These are phyloP conservation scores for Neocloeon triangulifer DNA, from an alignment of 1,140 invertebrate species.

Conservation along the genomic window DNA sequence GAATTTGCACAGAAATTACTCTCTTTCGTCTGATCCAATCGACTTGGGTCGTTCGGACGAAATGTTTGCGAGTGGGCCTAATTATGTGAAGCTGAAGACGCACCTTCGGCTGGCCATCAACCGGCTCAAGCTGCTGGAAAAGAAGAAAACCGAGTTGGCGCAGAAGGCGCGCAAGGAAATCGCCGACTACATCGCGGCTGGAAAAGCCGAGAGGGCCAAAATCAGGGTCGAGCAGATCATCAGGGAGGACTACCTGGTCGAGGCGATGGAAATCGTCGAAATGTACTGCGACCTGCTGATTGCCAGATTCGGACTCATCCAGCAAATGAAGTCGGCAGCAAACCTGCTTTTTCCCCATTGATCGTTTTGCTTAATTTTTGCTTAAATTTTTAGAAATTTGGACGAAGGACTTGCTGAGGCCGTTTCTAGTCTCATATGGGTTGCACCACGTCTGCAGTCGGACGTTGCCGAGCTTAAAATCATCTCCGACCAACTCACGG, in stretches of 20 bases:
- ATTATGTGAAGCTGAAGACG: conserved; percentile 92
- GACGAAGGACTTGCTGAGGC: conserved; percentile 91
- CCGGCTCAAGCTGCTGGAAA: conserved; percentile 84
- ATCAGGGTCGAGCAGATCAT: conserved; percentile 98
- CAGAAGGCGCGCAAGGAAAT: conserved; percentile 94
- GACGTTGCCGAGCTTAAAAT: conserved; percentile 77
- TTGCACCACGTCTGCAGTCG: conserved; percentile 65
- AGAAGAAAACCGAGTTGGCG: conserved; percentile 94
- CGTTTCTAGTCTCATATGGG: conserved; percentile 92
- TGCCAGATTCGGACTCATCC: conserved; percentile 87
- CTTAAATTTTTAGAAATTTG: conserved; percentile 35
- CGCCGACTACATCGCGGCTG: conserved; percentile 76
- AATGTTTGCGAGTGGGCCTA: conserved; percentile 73
- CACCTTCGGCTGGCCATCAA: conserved; percentile 81
- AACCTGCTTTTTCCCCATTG: not conserved
- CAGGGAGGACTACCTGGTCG: conserved; percentile 95
- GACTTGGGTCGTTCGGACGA: conserved; percentile 1
- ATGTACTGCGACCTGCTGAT: conserved; percentile 98
- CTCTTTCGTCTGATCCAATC: too few relatives aligned
- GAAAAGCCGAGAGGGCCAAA: conserved; percentile 82
- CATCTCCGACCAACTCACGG: conserved; percentile 68
- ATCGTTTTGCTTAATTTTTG: not conserved
- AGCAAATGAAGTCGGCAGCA: conserved; percentile 75
- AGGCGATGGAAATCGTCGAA: conserved; percentile 97
- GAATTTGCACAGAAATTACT: too few relatives aligned